Conservation (phyloP, 2,797 vertebrate species). For the Odontamblyopus rebecca region DNA sequence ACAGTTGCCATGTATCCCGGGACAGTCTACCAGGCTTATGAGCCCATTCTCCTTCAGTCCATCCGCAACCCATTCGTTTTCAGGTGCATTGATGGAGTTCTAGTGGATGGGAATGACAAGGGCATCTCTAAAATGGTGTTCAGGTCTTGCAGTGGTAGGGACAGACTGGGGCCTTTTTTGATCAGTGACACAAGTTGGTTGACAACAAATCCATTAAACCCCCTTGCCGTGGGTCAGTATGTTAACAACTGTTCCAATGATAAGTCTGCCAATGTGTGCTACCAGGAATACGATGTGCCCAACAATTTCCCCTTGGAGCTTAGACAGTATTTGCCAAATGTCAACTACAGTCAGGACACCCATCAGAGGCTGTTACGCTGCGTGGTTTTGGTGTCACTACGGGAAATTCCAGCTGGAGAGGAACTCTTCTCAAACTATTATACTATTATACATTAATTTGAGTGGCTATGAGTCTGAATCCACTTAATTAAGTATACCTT, state of each 20-base stretch:
- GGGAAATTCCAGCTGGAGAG: conserved; percentile 85
- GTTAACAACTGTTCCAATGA: conserved; percentile 93
- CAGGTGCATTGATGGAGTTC: conserved; percentile 88
- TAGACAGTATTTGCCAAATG: conserved; percentile 88
- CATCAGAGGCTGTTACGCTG: conserved; percentile 80
- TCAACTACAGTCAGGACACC: conserved; percentile 80
- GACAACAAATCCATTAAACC: conserved; percentile 78
- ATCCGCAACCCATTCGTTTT: conserved; percentile 93
- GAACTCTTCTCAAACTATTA: conserved; percentile 97
- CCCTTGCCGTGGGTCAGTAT: conserved; percentile 90
- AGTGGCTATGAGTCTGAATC: not conserved
- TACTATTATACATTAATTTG: conserved; percentile 82
- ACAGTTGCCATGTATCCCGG: conserved; percentile 92
- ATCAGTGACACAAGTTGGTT: conserved; percentile 89
- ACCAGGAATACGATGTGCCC: conserved; percentile 91
- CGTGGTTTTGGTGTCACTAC: conserved; percentile 87
- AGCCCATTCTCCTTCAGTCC: conserved; percentile 94
- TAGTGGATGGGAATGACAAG: conserved; percentile 93
- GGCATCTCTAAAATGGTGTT: conserved; percentile 89
- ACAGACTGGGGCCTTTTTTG: conserved; percentile 83
- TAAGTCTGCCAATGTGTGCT: conserved; percentile 88
- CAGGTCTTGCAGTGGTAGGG: conserved; percentile 90
- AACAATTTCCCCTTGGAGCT: conserved; percentile 85
- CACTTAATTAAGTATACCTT: no score
- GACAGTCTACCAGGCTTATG: conserved; percentile 87